phyloP scores from a whole-genome alignment of 2,113 vertebrate genomes.

The Elgaria multicarinata region DNA sequence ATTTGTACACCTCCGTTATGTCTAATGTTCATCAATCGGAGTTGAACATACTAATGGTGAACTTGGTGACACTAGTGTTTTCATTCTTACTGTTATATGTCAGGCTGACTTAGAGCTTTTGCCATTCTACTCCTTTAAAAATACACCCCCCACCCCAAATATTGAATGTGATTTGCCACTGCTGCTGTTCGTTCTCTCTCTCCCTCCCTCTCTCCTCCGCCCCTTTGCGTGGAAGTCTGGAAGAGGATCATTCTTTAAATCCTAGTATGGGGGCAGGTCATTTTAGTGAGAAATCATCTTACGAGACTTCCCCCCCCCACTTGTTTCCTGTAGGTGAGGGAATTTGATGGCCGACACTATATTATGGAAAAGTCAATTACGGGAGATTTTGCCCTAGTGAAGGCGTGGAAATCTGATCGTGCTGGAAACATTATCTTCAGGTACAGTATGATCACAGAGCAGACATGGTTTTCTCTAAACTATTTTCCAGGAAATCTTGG shows the following conservation, averaged over 20 bases:
- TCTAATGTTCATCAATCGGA: not conserved
- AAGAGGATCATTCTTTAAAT: not conserved
- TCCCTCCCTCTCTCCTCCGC: too few relatives aligned
- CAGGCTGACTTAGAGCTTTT: not conserved
- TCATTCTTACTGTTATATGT: not conserved
- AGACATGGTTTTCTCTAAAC: not conserved
- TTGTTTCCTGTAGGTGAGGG: constrained; percentile 82
- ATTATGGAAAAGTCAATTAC: constrained; percentile 95
- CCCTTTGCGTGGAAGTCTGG: not conserved
- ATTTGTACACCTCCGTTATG: too few relatives aligned
- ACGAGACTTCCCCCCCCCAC: not conserved
- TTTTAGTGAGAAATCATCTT: not conserved
- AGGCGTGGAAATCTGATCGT: constrained; percentile 96
- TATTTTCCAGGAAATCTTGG: not conserved
- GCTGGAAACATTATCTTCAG: constrained; percentile 97
- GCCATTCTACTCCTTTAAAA: not conserved
- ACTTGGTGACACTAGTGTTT: not conserved
- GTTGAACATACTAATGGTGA: not conserved
- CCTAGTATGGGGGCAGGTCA: not conserved
- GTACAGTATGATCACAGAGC: constrained; percentile 69
- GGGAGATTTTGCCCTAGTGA: constrained; percentile 94
- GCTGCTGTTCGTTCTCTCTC: too few relatives aligned
- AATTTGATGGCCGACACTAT: constrained; percentile 91
- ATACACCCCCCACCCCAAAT: not conserved
- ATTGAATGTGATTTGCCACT: not conserved